A percentile compares a stretch with the other conserved stretches of the same genome.
phyloP scores from a whole-genome alignment of 1,140 invertebrate species.

The Gryon sp. region DNA sequence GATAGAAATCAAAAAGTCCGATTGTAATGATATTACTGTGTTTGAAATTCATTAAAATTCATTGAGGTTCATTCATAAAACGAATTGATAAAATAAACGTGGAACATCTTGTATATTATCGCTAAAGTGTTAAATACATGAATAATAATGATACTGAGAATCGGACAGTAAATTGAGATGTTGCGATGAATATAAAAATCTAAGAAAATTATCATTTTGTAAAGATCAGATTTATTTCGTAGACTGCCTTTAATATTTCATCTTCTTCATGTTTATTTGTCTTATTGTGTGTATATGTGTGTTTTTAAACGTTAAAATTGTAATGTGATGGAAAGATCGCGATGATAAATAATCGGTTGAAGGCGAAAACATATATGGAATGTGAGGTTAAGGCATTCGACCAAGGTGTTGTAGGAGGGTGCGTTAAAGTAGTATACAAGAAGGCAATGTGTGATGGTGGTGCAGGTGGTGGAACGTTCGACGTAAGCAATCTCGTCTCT shows the following conservation, averaged over 20 bases:
- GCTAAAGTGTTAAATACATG: conserved; percentile 58
- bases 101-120: conserved; percentile 46
- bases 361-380: too few species aligned
- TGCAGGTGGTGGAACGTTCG: conserved; percentile 65
- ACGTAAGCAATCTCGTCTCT: conserved; percentile 66
- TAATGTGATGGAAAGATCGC: too few species aligned
- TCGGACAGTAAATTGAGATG: conserved; percentile 35
- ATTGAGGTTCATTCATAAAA: conserved; percentile 49
- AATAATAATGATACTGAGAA: conserved; percentile 51
- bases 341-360: too few species aligned
- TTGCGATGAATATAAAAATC: conserved; percentile 36
- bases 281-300: conserved; percentile 18
- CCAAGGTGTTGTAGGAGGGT: conserved; percentile 60
- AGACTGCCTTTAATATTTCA: background rate
- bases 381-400: conserved; percentile 24
- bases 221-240: conserved; percentile 41
- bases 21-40: background rate
- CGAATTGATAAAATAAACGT: conserved; percentile 27
- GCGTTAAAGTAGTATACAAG: conserved; percentile 45
- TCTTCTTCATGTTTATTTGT: background rate
- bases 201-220: conserved; percentile 29
- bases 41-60: conserved; percentile 40
- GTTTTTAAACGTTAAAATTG: too few species aligned
- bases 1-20: conserved; percentile 3
- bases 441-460: conserved; percentile 50